Conservation (phyloP, 1,140 invertebrate species). For the Pseudomyrmex gracilis region DNA sequence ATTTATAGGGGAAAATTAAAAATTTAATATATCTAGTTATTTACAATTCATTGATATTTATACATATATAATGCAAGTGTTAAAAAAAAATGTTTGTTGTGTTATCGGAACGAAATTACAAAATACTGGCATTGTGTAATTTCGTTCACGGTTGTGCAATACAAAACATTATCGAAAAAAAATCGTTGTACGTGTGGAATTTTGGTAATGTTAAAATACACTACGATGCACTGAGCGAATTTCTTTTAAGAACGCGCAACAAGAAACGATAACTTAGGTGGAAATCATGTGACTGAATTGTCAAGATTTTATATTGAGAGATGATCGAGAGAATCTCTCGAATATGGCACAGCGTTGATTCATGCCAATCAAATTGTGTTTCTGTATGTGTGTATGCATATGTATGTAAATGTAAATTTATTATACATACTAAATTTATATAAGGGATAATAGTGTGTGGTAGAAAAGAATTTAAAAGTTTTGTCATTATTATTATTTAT, state of each 20-base stretch:
- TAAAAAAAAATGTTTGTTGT: constrained; percentile 27
- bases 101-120: constrained; percentile 26
- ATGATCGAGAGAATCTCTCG: neutral
- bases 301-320: neutral
- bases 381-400: constrained; percentile 43
- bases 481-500: constrained; percentile 45
- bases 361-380: constrained; percentile 9
- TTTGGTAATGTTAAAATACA: constrained; percentile 27
- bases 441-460: neutral
- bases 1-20: no score
- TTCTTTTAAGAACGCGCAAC: neutral
- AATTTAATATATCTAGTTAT: constrained; percentile 27
- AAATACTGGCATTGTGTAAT: constrained; percentile 32
- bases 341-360: constrained; percentile 61
- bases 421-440: constrained; percentile 17
- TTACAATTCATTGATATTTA: constrained; percentile 42
- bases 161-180: constrained; percentile 5
- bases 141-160: constrained; percentile 40
- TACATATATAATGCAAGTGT: constrained; percentile 34
- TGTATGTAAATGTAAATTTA: neutral
- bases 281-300: neutral
- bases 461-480: no score
- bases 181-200: constrained; percentile 31
- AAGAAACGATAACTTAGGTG: constrained; percentile 3
- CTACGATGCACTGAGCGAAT: neutral